Percentiles rank a stretch among this genome's conserved stretches.
phyloP scores from a whole-genome alignment of 1,140 invertebrate species.

The Ectropis grisescens region DNA sequence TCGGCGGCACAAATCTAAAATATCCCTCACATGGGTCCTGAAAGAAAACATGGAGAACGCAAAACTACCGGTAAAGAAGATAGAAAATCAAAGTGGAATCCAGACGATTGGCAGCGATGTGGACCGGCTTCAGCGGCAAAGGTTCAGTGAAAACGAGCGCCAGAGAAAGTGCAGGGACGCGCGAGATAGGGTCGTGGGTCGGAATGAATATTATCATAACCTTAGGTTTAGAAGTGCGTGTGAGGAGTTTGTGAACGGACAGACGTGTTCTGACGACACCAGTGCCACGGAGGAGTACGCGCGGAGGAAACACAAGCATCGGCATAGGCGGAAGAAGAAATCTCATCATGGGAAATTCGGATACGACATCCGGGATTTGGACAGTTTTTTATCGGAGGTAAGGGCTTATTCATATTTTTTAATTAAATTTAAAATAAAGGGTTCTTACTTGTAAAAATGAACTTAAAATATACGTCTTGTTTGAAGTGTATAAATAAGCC shows the following conservation, averaged over 20 bases:
- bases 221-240: slow-evolving; percentile 47
- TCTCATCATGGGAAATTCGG: slow-evolving; percentile 70
- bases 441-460: too few species aligned
- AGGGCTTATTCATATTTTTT: slow-evolving; percentile 8
- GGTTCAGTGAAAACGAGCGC: slow-evolving; percentile 21
- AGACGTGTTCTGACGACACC: slow-evolving; percentile 35
- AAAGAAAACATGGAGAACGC: slow-evolving; percentile 70
- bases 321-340: slow-evolving; percentile 47
- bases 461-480: too few species aligned
- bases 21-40: slow-evolving; percentile 79
- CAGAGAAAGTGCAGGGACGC: slow-evolving; percentile 23
- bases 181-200: slow-evolving; percentile 38
- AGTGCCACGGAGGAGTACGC: slow-evolving; percentile 43
- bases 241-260: slow-evolving; percentile 39
- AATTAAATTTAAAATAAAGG: too few species aligned
- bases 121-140: slow-evolving; percentile 21
- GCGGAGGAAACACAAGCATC: slow-evolving; percentile 38
- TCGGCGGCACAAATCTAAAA: slow-evolving; percentile 73
- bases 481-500: too few species aligned
- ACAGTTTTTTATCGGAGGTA: slow-evolving; percentile 80
- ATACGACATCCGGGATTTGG: slow-evolving; percentile 82
- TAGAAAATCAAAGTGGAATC: slow-evolving; percentile 21
- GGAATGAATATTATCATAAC: slow-evolving; percentile 53
- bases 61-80: slow-evolving; percentile 33
- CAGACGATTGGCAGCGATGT: slow-evolving; percentile 12